Evolutionary conservation across 2,888 invertebrate species (phyloP), one percentile per base, ranked within the genome.

Genomic region (Agriopis leucophaearia): DNA sequence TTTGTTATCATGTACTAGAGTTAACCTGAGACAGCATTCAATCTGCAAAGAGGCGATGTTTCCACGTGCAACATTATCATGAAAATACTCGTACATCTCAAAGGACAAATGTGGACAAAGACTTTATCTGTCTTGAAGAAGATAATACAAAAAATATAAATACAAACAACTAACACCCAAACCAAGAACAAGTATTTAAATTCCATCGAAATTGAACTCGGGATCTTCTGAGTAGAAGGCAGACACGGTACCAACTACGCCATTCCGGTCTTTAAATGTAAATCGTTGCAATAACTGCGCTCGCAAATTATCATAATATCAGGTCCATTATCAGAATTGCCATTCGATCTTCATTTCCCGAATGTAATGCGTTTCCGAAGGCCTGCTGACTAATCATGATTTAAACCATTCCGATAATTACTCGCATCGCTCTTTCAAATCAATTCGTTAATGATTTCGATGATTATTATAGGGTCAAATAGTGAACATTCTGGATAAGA

Each of bases 331-430:
- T 4, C n/a, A 40, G 27, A 48, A 59, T 50, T 59, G 59, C 40
- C 16, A 15, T 35, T 59, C 48, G 38, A 59, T 59, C 59, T 59
- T 59, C 48, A 50, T 59, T 59, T 40, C 48, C 47, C 48, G 18
- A 59, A 7, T 13, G 59, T 59, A 59, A 59, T 59, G 59, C 40
- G 50, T 42, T 50, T 59, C 50, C 48, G 42, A 59, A 48, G 40
- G 40, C 50, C 48, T 10, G 18, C 35, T 16, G 15, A 40, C 47
- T 58, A 38, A 58, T 50, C 50, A 38, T 42, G n/a, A 18, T 50
- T 48, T 48, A 40, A 59, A 59, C 50, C 18, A 59, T 59, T 18
- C n/a, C 18, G 18, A 18, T 50, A 1, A 59, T 50, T 27, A 27
- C 5, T 50, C 59, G 16, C 27, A 50, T 59, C 12, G 48, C 59